These are phyloP conservation scores for Plutella xylostella DNA, from an alignment of 2,888 invertebrate genomes.

Conservation along the genomic window DNA sequence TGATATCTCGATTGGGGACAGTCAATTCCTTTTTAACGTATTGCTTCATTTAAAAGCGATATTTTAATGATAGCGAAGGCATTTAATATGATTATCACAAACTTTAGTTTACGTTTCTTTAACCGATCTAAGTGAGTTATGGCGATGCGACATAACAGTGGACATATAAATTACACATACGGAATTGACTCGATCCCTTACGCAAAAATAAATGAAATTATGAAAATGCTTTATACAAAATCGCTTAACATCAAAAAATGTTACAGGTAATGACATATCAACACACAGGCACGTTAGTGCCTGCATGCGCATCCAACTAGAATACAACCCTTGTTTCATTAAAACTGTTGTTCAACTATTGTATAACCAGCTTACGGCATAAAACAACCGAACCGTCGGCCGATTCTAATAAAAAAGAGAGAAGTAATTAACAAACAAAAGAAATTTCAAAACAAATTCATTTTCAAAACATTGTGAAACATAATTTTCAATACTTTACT, in stretches of 20 bases:
- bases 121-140: too few species aligned
- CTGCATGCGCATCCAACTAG: slow-evolving; percentile 15
- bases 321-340: too few species aligned
- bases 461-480: slow-evolving; percentile 39
- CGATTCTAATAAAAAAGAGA: background rate
- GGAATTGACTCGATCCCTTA: slow-evolving; percentile 60
- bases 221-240: slow-evolving; percentile 54
- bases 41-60: slow-evolving; percentile 17
- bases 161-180: slow-evolving; percentile 20
- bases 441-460: slow-evolving; percentile 34
- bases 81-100: slow-evolving; percentile 47
- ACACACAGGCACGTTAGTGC: slow-evolving; percentile 34
- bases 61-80: slow-evolving; percentile 27
- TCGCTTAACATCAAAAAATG: slow-evolving; percentile 40
- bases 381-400: background rate
- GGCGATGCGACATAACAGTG: too few species aligned
- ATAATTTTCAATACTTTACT: slow-evolving; percentile 47
- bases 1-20: slow-evolving; percentile 46
- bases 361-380: background rate
- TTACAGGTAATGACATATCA: slow-evolving; percentile 28
- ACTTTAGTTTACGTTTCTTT: too few species aligned
- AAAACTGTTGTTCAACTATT: too few species aligned
- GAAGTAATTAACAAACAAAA: slow-evolving; percentile 20
- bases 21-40: slow-evolving; percentile 45
- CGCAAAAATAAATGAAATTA: slow-evolving; percentile 45